Evolutionary conservation across 2,113 vertebrate genomes (phyloP).

Genomic region (Dunckerocampus dactyliophorus): DNA sequence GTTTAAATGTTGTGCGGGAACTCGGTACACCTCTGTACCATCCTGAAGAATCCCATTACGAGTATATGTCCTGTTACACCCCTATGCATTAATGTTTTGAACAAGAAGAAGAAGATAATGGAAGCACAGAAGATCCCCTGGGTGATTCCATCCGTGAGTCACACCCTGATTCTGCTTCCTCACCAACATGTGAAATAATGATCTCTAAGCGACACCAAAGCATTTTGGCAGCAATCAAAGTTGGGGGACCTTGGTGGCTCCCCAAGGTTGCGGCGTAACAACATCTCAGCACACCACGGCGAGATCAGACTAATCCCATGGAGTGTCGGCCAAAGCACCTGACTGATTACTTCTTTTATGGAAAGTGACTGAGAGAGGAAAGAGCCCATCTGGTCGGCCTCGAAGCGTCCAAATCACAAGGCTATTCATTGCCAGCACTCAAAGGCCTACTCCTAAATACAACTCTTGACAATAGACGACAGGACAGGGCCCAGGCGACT

Average conservation of each 20-base stretch:
- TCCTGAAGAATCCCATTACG: no score
- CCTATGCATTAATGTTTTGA: not conserved
- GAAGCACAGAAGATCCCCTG: not conserved
- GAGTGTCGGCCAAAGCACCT: slow-evolving; percentile 24
- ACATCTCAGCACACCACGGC: slow-evolving; percentile 5
- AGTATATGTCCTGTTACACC: no score
- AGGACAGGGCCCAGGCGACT: slow-evolving; percentile 16
- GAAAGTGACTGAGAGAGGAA: slow-evolving; percentile 55
- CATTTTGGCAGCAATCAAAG: slow-evolving; percentile 25
- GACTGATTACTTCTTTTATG: slow-evolving; percentile 57
- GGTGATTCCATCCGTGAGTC: slow-evolving; percentile 5
- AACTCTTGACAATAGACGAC: slow-evolving; percentile 18
- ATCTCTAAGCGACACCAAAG: slow-evolving; percentile 3
- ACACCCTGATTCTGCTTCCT: not conserved
- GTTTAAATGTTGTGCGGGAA: no score
- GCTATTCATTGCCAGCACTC: slow-evolving; percentile 19
- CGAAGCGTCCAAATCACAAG: slow-evolving; percentile 16
- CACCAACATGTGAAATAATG: slow-evolving; percentile 17
- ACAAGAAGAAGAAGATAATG: slow-evolving; percentile 3
- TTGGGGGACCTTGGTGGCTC: slow-evolving; percentile 19
- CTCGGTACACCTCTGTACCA: no score
- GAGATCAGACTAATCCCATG: slow-evolving; percentile 25
- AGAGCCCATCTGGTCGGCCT: slow-evolving; percentile 40
- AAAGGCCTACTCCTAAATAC: slow-evolving; percentile 6
- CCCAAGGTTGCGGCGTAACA: slow-evolving; percentile 32